phyloP scores from a whole-genome alignment of 2,888 invertebrate species.

The Cerastis leucographa region DNA sequence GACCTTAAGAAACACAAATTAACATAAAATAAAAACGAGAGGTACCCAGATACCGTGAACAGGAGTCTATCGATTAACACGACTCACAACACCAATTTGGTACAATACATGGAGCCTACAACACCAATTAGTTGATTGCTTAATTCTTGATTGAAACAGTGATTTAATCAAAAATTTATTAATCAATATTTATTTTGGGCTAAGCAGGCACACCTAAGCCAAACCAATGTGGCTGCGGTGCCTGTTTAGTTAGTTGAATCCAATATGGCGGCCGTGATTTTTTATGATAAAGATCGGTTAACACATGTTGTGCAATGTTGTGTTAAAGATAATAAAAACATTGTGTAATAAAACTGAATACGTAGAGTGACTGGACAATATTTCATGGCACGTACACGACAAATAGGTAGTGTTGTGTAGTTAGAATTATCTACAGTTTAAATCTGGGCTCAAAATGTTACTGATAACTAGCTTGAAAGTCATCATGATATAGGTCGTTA shows the following conservation, averaged over 20 bases:
- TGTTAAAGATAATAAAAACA: not conserved
- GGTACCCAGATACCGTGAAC: not conserved
- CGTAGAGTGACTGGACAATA: not conserved
- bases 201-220: not conserved
- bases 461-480: not conserved
- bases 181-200: not conserved
- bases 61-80: not conserved
- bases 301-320: not conserved
- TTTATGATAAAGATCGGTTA: conserved; percentile 4
- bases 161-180: not conserved
- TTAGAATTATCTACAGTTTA: not conserved
- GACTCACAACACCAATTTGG: not conserved
- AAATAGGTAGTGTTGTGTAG: not conserved
- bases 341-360: not conserved
- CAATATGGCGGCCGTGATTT: not conserved
- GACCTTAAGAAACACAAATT: not conserved
- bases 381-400: conserved; percentile 1
- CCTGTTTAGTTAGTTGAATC: not conserved
- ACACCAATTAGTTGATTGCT: not conserved
- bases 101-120: not conserved
- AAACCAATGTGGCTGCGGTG: too few relatives aligned
- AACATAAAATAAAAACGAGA: not conserved
- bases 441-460: not conserved
- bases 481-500: not conserved
- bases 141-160: too few relatives aligned